A percentile compares a stretch with the other conserved stretches of the same genome.
phyloP scores from a whole-genome alignment of 2,888 invertebrate species.

The Pherbina coryleti region DNA sequence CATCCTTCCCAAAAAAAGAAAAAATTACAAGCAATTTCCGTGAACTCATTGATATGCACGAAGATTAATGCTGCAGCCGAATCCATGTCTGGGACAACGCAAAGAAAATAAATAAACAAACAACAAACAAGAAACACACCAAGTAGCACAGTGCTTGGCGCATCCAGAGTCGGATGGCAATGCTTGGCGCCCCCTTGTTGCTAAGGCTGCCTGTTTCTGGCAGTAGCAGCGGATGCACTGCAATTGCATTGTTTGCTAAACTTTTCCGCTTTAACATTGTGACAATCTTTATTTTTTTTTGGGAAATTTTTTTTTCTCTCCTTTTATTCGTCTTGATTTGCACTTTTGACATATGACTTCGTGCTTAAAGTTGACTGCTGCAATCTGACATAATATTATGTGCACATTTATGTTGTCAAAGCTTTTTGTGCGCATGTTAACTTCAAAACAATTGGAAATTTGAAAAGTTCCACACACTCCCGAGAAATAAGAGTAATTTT shows the following conservation, averaged over 20 bases:
- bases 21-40: constrained; percentile 21
- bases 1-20: background rate
- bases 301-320: background rate
- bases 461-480: too few relatives aligned
- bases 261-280: constrained; percentile 13
- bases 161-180: background rate
- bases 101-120: background rate
- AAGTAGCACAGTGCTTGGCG: background rate
- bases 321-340: background rate
- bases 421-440: background rate
- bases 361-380: constrained; percentile 23
- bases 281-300: background rate
- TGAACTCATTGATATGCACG: constrained; percentile 27
- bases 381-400: constrained; percentile 17
- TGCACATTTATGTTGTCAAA: background rate
- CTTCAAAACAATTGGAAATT: too few relatives aligned
- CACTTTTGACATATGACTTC: constrained; percentile 29
- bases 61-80: constrained; percentile 32
- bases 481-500: too few relatives aligned
- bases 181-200: background rate
- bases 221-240: background rate
- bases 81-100: background rate
- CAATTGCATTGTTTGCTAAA: constrained; percentile 25
- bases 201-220: background rate
- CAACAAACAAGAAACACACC: too few relatives aligned